These are phyloP conservation scores for Numida meleagris DNA, from an alignment of 2,113 vertebrate species.

Conservation along the genomic window DNA sequence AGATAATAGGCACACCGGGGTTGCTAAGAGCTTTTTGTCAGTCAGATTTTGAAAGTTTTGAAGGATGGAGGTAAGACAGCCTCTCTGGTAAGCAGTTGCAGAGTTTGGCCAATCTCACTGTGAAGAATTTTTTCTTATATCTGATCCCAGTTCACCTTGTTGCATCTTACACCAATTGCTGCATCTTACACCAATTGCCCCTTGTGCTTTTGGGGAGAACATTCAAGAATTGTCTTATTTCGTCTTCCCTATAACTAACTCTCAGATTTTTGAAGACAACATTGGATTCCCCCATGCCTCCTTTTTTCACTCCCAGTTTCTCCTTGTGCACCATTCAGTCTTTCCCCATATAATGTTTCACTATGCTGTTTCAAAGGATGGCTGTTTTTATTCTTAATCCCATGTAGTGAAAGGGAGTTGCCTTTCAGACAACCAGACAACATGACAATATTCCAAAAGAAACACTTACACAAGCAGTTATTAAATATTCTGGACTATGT, in stretches of 20 bases:
- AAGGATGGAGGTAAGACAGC: neutral
- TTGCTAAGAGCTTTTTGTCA: neutral
- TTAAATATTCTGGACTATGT: neutral
- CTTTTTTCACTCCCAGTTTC: neutral
- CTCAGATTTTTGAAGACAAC: neutral
- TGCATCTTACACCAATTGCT: neutral
- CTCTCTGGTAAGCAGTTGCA: neutral
- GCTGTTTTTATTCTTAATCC: neutral
- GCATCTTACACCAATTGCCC: neutral
- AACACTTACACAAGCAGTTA: neutral
- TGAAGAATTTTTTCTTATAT: neutral
- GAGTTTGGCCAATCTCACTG: neutral
- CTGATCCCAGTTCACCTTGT: neutral
- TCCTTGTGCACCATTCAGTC: neutral
- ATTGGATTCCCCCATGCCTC: fast-evolving
- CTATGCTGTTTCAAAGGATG: neutral
- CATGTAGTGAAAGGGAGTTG: neutral
- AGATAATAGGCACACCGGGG: neutral
- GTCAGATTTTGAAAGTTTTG: neutral
- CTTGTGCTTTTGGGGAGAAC: neutral
- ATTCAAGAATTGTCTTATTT: neutral
- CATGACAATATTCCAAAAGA: neutral
- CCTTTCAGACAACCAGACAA: no score
- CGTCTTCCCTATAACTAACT: neutral
- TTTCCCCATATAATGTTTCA: neutral